Conservation (phyloP, 2,113 vertebrate species). For the Platichthys flesus region DNA sequence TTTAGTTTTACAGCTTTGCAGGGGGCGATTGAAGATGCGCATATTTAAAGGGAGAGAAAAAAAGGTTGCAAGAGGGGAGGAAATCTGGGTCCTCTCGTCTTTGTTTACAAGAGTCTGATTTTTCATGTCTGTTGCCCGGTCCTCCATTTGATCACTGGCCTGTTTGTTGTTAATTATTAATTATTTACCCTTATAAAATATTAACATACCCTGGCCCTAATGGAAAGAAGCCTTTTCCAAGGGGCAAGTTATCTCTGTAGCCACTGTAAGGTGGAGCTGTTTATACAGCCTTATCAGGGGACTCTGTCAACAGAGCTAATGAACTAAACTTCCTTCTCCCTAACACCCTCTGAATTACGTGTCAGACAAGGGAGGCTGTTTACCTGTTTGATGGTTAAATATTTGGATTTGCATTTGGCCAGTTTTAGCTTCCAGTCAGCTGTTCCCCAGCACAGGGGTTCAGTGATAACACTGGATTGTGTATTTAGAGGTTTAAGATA, state of each 20-base stretch:
- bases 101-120: slow-evolving; percentile 80
- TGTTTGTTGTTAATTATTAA: slow-evolving; percentile 84
- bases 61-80: slow-evolving; percentile 54
- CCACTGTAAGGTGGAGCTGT: slow-evolving; percentile 70
- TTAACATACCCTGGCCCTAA: slow-evolving; percentile 71
- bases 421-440: neutral
- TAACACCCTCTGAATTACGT: neutral
- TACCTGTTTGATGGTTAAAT: slow-evolving; percentile 62
- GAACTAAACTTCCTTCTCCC: slow-evolving; percentile 29
- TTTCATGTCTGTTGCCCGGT: slow-evolving; percentile 75
- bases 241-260: slow-evolving; percentile 68
- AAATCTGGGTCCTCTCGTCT: slow-evolving; percentile 78
- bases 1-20: slow-evolving; percentile 36
- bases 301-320: slow-evolving; percentile 55
- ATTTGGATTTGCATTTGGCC: slow-evolving; percentile 61
- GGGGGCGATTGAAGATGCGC: slow-evolving; percentile 66
- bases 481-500: neutral
- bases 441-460: slow-evolving; percentile 9
- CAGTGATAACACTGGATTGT: slow-evolving; percentile 27
- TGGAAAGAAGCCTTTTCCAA: slow-evolving; percentile 61
- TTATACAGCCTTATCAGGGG: slow-evolving; percentile 66
- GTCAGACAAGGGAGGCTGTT: slow-evolving; percentile 27
- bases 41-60: slow-evolving; percentile 73
- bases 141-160: slow-evolving; percentile 82
- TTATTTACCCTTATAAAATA: slow-evolving; percentile 84